Evolutionary conservation across 2,888 invertebrate genomes (phyloP).

Genomic region (Bombylius major): DNA sequence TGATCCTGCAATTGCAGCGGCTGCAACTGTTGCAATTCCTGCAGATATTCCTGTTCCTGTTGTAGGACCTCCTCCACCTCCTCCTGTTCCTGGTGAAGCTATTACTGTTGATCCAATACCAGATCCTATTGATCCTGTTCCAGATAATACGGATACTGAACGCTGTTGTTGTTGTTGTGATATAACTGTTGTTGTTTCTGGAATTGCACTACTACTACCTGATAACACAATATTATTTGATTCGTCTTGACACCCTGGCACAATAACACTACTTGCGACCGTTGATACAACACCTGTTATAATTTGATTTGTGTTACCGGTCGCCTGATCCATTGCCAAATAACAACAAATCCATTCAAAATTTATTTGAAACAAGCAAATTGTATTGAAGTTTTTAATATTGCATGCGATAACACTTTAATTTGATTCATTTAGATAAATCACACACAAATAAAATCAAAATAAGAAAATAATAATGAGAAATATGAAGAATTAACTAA

Average conservation of each 20-base stretch:
- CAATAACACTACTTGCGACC: slow-evolving; percentile 14
- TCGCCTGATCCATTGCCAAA: slow-evolving; percentile 1
- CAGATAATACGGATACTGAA: no score
- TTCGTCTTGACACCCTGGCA: slow-evolving; percentile 20
- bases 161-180: neutral
- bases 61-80: slow-evolving; percentile 25
- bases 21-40: slow-evolving; percentile 16
- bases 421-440: no score
- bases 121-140: no score
- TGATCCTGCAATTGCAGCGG: slow-evolving; percentile 27
- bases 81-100: slow-evolving; percentile 18
- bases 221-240: slow-evolving; percentile 15
- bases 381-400: no score
- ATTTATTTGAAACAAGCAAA: no score
- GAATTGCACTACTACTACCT: neutral
- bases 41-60: slow-evolving; percentile 11
- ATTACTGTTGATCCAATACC: no score
- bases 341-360: slow-evolving; percentile 2
- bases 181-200: neutral
- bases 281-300: slow-evolving; percentile 15
- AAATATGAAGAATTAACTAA: no score
- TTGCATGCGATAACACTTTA: no score
- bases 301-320: slow-evolving; percentile 9
- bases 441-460: no score
- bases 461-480: no score